Evolutionary conservation across 2,888 invertebrate genomes (phyloP), one percentile per base, ranked within the genome.

Genomic region (Scaptomyza tumidula): DNA sequence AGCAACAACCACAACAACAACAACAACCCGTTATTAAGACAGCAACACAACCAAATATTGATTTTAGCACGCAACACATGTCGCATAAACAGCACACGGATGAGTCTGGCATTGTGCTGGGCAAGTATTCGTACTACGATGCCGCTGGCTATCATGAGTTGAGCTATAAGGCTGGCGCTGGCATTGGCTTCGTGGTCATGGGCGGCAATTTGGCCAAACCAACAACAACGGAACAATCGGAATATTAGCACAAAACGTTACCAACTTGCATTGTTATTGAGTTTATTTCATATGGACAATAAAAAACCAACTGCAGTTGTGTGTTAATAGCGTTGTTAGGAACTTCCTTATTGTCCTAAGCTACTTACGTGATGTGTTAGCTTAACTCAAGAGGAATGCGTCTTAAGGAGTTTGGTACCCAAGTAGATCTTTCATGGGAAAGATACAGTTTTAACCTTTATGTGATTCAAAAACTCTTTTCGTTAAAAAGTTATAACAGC

Each of bases 71-170:
- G 2, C 88, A 78, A 50, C 89, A 90, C 64, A 90, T 90, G 59
- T 69, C 88, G 16, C 89, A 91, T 27, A 82, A 88, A 14, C 91
- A 91, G 78, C 81, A 84, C 41, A 85, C 88, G 33, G 92, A 92
- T 81, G 76, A 77, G 6, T 62, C 78, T 13, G 91, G 91, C 45
- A 90, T 89, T 71, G 89, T 91, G 41, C 44, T 91, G 91, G 95
- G 95, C 48, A 93, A 93, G 78, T 96, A 95, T 90, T 94, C 95
- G 0, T 96, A 94, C 89, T 92, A 94, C 24, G 95, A 96, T 84
- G 95, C 95, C 78, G 94, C 95, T 3, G 96, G 96, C 0, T 93
- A 94, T n/a, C 95, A 95, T 86, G 95, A 95, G 80, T 94, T 96
- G 0, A 93, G 94, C 60, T 96, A 95, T 90, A 94, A 95, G 69